These are phyloP conservation scores for Tychaedon coryphoeus DNA, from an alignment of 2,113 vertebrate species.

Conservation along the genomic window DNA sequence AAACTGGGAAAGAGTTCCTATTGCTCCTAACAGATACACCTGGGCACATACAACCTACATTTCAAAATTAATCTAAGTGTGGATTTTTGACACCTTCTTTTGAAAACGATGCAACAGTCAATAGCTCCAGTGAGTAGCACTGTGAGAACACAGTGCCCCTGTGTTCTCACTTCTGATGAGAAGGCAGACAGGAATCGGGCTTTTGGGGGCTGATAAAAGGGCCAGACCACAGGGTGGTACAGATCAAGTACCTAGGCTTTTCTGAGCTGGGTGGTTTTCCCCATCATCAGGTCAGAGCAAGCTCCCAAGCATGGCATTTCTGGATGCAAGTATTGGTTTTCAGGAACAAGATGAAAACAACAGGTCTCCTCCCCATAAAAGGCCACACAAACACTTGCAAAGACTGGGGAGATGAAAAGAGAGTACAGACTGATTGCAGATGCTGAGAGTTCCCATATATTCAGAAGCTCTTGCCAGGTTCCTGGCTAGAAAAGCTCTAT, in stretches of 20 bases:
- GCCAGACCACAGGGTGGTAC: neutral
- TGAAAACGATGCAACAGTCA: neutral
- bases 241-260: neutral
- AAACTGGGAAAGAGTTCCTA: neutral
- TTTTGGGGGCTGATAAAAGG: neutral
- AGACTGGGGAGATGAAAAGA: neutral
- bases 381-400: neutral
- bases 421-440: fast-evolving
- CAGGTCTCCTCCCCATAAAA: neutral
- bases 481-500: neutral
- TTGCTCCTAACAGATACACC: neutral
- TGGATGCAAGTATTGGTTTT: neutral
- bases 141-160: neutral
- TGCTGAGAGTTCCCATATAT: neutral
- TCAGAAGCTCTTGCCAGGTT: neutral
- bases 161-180: neutral
- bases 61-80: neutral
- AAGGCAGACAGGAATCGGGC: neutral
- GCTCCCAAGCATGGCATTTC: neutral
- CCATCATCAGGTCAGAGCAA: neutral
- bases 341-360: neutral
- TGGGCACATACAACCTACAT: neutral
- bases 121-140: neutral
- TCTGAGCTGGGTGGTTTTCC: neutral
- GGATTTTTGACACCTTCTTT: neutral